Conservation (phyloP, 2,797 vertebrate species). For the Carcharodon carcharias region DNA sequence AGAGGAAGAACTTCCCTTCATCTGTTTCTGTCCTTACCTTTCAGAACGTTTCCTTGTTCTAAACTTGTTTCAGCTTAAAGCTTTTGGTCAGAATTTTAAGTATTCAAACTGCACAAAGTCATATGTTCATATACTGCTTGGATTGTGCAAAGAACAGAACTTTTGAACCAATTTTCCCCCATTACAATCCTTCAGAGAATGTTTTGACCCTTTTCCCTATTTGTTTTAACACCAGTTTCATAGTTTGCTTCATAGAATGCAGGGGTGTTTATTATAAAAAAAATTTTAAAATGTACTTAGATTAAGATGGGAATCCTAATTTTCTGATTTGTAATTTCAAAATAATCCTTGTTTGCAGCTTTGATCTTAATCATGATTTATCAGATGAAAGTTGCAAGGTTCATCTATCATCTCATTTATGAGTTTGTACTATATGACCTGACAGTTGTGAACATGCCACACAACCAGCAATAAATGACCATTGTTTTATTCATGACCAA, state of each 20-base stretch:
- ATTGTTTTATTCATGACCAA: conserved; percentile 26
- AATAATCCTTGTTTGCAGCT: not conserved
- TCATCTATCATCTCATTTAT: not conserved
- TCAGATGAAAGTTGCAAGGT: not conserved
- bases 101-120: conserved; percentile 19
- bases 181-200: not conserved
- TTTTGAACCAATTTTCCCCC: not conserved
- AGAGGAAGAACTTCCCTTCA: not conserved
- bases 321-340: not conserved
- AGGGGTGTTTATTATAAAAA: not conserved
- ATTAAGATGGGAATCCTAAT: not conserved
- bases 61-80: conserved; percentile 18
- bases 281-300: no score
- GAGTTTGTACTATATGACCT: not conserved
- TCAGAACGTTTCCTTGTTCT: not conserved
- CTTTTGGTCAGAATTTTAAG: conserved; percentile 14
- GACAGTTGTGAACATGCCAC: not conserved
- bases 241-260: not conserved
- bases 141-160: not conserved
- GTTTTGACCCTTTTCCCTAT: not conserved
- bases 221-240: not conserved
- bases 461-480: conserved; percentile 9
- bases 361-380: not conserved
- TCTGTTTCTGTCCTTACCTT: not conserved
- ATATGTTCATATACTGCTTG: not conserved